These are phyloP conservation scores for Triplophysa tibetana DNA, from an alignment of 2,113 vertebrate genomes.

Conservation along the genomic window DNA sequence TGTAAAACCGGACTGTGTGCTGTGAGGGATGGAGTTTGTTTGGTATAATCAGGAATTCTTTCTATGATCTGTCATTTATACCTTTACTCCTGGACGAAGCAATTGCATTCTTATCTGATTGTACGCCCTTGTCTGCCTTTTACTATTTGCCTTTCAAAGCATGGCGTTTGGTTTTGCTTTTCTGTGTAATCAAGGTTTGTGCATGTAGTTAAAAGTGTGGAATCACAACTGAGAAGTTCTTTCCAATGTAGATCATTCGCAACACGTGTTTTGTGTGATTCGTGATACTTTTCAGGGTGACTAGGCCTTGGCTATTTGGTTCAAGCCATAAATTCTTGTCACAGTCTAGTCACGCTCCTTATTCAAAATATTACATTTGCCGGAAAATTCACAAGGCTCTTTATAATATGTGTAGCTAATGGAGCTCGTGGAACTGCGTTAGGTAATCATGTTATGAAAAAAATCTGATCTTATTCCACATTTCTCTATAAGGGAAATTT, in stretches of 20 bases:
- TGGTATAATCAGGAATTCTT: conserved; percentile 37
- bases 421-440: background rate
- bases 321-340: no score
- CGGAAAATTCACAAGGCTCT: no score
- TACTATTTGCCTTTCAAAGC: conserved; percentile 53
- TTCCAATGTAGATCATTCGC: background rate
- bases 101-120: conserved; percentile 5
- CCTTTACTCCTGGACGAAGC: conserved; percentile 14
- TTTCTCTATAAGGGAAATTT: no score
- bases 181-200: conserved; percentile 31
- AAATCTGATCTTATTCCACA: background rate
- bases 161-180: conserved; percentile 44
- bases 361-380: no score
- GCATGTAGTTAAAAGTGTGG: conserved; percentile 44
- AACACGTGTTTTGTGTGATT: no score
- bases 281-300: no score
- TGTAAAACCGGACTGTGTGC: conserved; percentile 43
- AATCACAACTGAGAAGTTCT: background rate
- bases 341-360: no score
- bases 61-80: background rate
- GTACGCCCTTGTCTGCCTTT: conserved; percentile 26
- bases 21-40: conserved; percentile 26
- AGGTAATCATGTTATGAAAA: background rate
- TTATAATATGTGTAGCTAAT: background rate
- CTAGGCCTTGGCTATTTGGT: no score